Percentiles rank a stretch among this genome's conserved stretches.
Conservation (phyloP, 2,888 invertebrate genomes). For the Cephus pulcher region DNA sequence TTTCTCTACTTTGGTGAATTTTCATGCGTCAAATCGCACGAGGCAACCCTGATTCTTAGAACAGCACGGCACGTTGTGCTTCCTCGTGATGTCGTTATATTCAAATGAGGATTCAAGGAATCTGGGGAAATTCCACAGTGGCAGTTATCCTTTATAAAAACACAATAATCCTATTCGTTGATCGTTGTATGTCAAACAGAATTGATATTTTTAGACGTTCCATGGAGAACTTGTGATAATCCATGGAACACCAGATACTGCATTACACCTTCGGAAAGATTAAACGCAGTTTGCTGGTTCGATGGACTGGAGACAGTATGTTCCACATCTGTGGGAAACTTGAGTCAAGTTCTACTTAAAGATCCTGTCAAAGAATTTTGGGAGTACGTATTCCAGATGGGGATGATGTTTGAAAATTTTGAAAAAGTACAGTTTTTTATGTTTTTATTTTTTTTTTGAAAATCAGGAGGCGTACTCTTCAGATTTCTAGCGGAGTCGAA, state of each 20-base stretch:
- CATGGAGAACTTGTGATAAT: constrained; percentile 94
- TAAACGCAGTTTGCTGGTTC: constrained; percentile 79
- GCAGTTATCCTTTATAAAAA: background rate
- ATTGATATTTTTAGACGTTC: constrained; percentile 74
- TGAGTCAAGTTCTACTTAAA: constrained; percentile 77
- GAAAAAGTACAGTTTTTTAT: background rate
- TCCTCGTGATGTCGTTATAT: background rate
- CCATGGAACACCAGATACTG: constrained; percentile 95
- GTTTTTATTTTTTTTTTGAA: background rate
- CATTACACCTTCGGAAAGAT: constrained; percentile 87
- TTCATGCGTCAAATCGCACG: background rate
- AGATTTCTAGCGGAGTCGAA: constrained; percentile 92
- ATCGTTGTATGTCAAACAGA: no score
- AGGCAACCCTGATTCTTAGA: background rate
- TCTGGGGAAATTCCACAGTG: background rate
- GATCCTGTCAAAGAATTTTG: constrained; percentile 99
- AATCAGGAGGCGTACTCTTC: constrained; percentile 87
- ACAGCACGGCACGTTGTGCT: background rate
- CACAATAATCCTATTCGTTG: background rate
- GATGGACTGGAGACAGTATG: constrained; percentile 69
- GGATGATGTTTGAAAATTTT: background rate
- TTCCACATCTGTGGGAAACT: constrained; percentile 74
- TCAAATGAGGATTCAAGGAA: background rate
- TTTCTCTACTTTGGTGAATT: background rate
- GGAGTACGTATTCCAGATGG: constrained; percentile 80